Base-by-base conservation (phyloP, 2,888 invertebrate species). In the Seira ritae region DNA sequence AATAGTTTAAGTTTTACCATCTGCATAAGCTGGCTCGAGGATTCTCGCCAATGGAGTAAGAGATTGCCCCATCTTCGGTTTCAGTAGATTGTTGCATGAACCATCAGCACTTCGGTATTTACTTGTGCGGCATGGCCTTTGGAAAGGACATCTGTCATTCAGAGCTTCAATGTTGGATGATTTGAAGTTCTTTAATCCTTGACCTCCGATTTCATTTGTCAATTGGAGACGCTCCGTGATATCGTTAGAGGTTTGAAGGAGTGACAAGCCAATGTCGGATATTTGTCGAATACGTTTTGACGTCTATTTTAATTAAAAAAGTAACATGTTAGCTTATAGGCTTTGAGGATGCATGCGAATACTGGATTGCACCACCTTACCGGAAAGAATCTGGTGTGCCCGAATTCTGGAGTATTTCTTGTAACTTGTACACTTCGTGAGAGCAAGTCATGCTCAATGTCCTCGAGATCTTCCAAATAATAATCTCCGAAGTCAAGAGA, bases 71-170 rank as follows among this genome's bases (percentile, higher is more conserved):
- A 95, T 94, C 3, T 94, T 93, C 0, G 98, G 96, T 87, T 95
- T 93, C 82, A 93, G 92, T 67, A 96, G 91, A 91, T 99, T 99
- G 91, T 99, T 99, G 90, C 99, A 99, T 0, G 97, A 94, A 0
- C 99, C 99, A 90, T 99, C 98, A 85, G 95, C 93, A 0, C 95
- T 93, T 72, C 96, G 92, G 91, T 95, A 96, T 67, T 85, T 84
- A 17, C 81, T 84, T 10, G 84, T 85, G 19, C 81, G 71, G 31
- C 86, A 86, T 4, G 84, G 84, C 19, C 82, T 66, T 55, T 79
- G 80, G 1, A 67, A 23, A 22, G 85, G 85, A 42, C 86, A 87
- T 17, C 82, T 74, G 42, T 82, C 85, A 60, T 81, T 82, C 1
- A 87, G 65, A 23, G 67, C 84, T 76, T 81, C 73, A 15, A 76